Percentiles rank a stretch among this genome's conserved stretches.
Conservation (phyloP, 2,888 invertebrate species). For the Agrochola circellaris region DNA sequence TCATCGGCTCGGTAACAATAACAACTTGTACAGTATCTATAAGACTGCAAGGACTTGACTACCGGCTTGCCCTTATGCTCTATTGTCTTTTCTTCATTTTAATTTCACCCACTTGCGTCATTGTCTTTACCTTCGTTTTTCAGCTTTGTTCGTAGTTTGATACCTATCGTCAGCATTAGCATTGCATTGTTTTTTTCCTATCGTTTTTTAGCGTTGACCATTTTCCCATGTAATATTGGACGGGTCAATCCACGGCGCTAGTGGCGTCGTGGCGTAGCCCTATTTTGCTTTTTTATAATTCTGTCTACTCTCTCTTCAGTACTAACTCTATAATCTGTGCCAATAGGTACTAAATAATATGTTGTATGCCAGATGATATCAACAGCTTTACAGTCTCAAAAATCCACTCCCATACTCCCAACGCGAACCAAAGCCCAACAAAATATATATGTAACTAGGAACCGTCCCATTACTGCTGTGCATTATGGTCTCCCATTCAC, state of each 20-base stretch:
- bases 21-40: not conserved
- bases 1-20: not conserved
- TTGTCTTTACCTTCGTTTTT: not conserved
- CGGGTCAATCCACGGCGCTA: not conserved
- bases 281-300: not conserved
- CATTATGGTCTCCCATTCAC: constrained; percentile 35
- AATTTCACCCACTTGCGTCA: not conserved
- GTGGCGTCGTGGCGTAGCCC: not conserved
- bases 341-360: not conserved
- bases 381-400: not conserved
- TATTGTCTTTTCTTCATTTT: not conserved
- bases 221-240: not conserved
- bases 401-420: not conserved
- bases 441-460: not conserved
- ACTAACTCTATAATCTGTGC: no score
- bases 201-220: no score
- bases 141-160: not conserved
- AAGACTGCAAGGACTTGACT: not conserved
- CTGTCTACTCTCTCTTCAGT: no score
- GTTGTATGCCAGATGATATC: not conserved
- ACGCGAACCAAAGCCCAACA: not conserved
- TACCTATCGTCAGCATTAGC: not conserved
- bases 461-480: constrained; percentile 6
- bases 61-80: not conserved
- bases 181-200: no score